These are phyloP conservation scores for Neodontobutis hainanensis DNA, from an alignment of 2,113 vertebrate genomes.

Conservation along the genomic window DNA sequence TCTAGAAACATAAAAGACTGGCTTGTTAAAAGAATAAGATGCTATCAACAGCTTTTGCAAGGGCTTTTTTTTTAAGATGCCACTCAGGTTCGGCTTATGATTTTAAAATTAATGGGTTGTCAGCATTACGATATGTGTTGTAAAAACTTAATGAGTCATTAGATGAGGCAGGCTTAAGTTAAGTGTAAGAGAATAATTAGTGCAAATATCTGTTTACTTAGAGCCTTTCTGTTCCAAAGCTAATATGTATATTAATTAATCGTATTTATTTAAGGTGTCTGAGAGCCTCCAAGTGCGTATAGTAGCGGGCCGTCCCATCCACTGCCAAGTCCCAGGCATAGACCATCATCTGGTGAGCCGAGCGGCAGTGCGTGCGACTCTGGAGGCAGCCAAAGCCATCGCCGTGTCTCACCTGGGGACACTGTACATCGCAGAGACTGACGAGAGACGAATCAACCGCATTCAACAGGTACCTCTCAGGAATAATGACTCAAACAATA, in stretches of 20 bases:
- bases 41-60: conserved; percentile 3
- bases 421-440: conserved; percentile 95
- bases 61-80: conserved; percentile 36
- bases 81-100: conserved; percentile 22
- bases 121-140: conserved; percentile 7
- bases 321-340: conserved; percentile 94
- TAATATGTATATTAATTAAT: not conserved
- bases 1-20: conserved; percentile 23
- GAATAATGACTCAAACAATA: not conserved
- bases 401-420: conserved; percentile 90
- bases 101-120: conserved; percentile 27
- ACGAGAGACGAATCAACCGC: conserved; percentile 95
- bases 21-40: conserved; percentile 33
- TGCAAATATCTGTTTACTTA: not conserved
- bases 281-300: conserved; percentile 89
- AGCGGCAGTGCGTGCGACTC: conserved; percentile 88
- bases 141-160: conserved; percentile 36
- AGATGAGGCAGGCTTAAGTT: conserved; percentile 7
- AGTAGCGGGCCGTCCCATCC: conserved; percentile 93
- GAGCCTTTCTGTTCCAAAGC: not conserved
- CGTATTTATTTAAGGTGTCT: conserved; percentile 75
- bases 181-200: conserved; percentile 8
- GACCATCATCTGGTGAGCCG: conserved; percentile 92
- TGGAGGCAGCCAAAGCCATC: conserved; percentile 94
- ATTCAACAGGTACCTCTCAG: conserved; percentile 88